Conservation (phyloP, 2,888 invertebrate genomes). For the Nomada ruficornis region DNA sequence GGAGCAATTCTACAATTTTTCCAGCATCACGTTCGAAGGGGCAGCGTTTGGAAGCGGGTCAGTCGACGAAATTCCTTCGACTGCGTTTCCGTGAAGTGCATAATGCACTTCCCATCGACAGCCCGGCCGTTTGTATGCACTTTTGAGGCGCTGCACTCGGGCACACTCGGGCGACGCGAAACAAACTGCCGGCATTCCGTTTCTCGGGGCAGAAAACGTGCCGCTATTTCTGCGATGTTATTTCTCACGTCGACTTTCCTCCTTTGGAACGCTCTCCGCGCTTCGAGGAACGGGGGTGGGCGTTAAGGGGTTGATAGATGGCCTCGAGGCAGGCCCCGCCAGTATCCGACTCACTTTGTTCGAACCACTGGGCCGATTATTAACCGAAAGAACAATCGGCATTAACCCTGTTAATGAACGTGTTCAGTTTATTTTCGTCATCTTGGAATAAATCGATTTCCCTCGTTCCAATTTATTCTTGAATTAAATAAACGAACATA, state of each 20-base stretch:
- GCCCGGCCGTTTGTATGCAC: constrained; percentile 28
- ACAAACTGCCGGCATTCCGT: constrained; percentile 20
- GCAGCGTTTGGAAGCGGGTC: background rate
- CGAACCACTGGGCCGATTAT: constrained; percentile 15
- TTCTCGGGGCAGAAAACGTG: background rate
- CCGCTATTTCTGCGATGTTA: constrained; percentile 29
- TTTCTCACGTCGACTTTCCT: constrained; percentile 19
- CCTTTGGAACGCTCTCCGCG: constrained; percentile 1
- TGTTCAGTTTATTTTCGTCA: too few species aligned
- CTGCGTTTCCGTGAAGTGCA: background rate
- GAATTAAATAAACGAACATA: too few species aligned
- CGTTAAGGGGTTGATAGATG: constrained; percentile 19
- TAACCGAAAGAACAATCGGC: background rate
- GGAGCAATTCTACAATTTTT: too few species aligned
- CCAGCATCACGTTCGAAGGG: too few species aligned
- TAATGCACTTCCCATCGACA: constrained; percentile 1
- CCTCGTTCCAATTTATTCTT: too few species aligned
- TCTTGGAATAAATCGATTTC: too few species aligned
- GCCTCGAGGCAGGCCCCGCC: background rate
- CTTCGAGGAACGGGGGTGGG: background rate
- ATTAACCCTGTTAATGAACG: too few species aligned
- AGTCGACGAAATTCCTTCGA: background rate
- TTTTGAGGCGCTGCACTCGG: constrained; percentile 1
- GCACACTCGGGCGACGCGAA: background rate
- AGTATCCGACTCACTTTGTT: background rate